Percentiles rank a stretch among this genome's conserved stretches.
These are phyloP conservation scores for Brachionichthys hirsutus DNA, from an alignment of 2,113 vertebrate genomes.

Conservation along the genomic window DNA sequence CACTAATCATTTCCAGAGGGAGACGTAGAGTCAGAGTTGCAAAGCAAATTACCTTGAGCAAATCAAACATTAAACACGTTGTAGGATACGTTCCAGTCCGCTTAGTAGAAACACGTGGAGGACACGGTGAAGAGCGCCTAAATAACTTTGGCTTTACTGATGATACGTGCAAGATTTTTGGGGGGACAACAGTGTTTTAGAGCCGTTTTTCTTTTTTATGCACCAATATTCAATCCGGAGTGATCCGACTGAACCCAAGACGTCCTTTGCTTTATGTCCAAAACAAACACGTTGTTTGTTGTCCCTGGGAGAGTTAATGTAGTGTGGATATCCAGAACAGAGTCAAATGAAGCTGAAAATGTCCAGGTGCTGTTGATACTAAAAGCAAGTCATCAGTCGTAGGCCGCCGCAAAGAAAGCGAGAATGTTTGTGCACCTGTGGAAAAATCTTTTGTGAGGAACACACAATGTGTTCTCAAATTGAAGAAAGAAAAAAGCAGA, in stretches of 20 bases:
- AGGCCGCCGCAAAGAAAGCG: slow-evolving; percentile 35
- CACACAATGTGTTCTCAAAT: slow-evolving; percentile 30
- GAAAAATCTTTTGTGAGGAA: slow-evolving; percentile 16
- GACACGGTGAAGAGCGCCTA: slow-evolving; percentile 6
- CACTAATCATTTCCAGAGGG: slow-evolving; percentile 85
- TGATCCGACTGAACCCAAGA: slow-evolving; percentile 25
- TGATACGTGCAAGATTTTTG: not conserved
- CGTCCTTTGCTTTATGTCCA: slow-evolving; percentile 63
- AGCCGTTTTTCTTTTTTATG: slow-evolving; percentile 14
- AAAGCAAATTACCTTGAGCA: slow-evolving; percentile 25
- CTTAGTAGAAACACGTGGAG: slow-evolving; percentile 17
- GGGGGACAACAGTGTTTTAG: slow-evolving; percentile 26
- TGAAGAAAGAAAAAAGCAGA: not conserved
- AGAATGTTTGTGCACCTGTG: slow-evolving; percentile 65
- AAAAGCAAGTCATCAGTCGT: slow-evolving; percentile 37
- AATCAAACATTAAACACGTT: slow-evolving; percentile 27
- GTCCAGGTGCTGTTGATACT: slow-evolving; percentile 55
- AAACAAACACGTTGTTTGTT: slow-evolving; percentile 58
- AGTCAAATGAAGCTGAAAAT: slow-evolving; percentile 61
- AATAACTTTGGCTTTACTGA: not conserved
- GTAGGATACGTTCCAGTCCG: slow-evolving; percentile 6
- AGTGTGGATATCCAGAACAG: slow-evolving; percentile 47
- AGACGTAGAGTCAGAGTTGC: slow-evolving; percentile 33
- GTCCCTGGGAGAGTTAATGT: slow-evolving; percentile 55
- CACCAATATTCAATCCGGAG: slow-evolving; percentile 17